phyloP scores from a whole-genome alignment of 2,797 vertebrate species.

The Miichthys miiuy region DNA sequence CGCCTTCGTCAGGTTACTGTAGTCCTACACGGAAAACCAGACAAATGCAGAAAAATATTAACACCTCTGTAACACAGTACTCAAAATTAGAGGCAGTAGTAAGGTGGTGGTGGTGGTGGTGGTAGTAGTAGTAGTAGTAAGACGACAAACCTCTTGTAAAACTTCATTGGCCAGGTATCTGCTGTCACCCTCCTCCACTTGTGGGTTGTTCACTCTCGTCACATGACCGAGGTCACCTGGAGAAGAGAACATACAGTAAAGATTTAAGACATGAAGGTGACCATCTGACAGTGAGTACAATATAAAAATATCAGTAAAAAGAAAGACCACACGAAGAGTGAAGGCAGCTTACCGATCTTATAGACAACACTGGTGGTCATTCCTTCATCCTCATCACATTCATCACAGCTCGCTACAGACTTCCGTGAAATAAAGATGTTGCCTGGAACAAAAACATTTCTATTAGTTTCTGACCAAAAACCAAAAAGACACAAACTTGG shows the following conservation, averaged over 20 bases:
- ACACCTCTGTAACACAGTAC: background rate
- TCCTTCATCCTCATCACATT: conserved; percentile 95
- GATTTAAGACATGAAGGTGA: background rate
- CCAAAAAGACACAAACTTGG: background rate
- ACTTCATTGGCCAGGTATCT: conserved; percentile 97
- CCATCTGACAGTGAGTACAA: background rate
- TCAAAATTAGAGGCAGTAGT: accelerated
- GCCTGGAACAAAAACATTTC: conserved; percentile 79
- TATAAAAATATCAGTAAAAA: background rate
- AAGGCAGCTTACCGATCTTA: conserved; percentile 91
- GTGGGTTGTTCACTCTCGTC: conserved; percentile 94
- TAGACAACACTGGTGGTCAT: conserved; percentile 89
- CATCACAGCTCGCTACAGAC: conserved; percentile 88
- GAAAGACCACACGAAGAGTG: background rate
- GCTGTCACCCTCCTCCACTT: conserved; percentile 98
- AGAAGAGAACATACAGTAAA: background rate
- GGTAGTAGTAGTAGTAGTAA: background rate
- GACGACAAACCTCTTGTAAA: conserved; percentile 92
- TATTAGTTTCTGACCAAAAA: conserved; percentile 15
- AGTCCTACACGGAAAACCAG: conserved; percentile 71
- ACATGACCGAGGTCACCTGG: conserved; percentile 98
- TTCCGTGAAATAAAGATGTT: conserved; percentile 98
- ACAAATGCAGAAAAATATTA: background rate
- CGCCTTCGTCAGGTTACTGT: conserved; percentile 84
- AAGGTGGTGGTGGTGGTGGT: background rate